These are phyloP conservation scores for Betta splendens DNA, from an alignment of 2,797 vertebrate genomes.

Conservation along the genomic window DNA sequence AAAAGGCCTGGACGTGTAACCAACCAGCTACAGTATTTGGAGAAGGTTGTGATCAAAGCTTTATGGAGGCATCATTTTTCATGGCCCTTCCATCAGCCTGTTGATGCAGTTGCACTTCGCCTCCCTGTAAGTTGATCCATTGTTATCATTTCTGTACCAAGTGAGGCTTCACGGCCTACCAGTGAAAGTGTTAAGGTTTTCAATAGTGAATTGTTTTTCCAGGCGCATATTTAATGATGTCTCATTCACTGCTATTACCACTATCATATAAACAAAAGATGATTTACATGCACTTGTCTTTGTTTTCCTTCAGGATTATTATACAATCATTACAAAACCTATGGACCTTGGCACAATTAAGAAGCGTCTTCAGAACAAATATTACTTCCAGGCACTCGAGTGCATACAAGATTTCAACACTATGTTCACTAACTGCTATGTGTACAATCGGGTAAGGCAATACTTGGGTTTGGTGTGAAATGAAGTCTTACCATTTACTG, in stretches of 20 bases:
- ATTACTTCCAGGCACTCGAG: slow-evolving; percentile 87
- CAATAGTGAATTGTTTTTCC: neutral
- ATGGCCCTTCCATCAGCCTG: slow-evolving; percentile 94
- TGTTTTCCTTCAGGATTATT: slow-evolving; percentile 88
- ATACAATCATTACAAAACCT: slow-evolving; percentile 89
- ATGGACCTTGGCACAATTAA: slow-evolving; percentile 94
- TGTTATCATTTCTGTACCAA: neutral
- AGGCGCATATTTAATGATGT: neutral
- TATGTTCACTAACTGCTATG: slow-evolving; percentile 95
- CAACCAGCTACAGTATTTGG: slow-evolving; percentile 92
- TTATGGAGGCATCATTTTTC: slow-evolving; percentile 91
- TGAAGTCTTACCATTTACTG: neutral
- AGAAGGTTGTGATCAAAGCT: slow-evolving; percentile 86
- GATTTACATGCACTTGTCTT: neutral
- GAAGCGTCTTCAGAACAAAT: slow-evolving; percentile 91
- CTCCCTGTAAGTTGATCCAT: slow-evolving; percentile 86
- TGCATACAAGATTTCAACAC: slow-evolving; percentile 91
- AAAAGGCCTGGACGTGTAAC: slow-evolving; percentile 84
- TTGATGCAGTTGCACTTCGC: slow-evolving; percentile 88
- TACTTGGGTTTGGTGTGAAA: neutral
- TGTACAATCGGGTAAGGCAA: slow-evolving; percentile 90
- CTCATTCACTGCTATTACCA: neutral
- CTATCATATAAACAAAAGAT: neutral
- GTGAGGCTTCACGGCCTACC: neutral
- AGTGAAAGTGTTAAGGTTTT: neutral